Conservation (phyloP, 2,113 vertebrate species). For the rat (Rattus norvegicus) region GRCr8 NC_086025.1:63322501-63323000, state of each 20-base stretch:
- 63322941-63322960: not conserved
- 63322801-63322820: too few species aligned
- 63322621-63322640: not conserved
- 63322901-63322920: not conserved
- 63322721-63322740: not conserved
- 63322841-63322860: not conserved
- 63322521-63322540: not conserved
- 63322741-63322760: not conserved
- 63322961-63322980: not conserved
- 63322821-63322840: not conserved
- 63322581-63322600: not conserved
- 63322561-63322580: not conserved
- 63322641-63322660: not conserved
- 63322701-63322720: not conserved
- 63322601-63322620: not conserved
- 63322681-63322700: not conserved
- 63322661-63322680: not conserved
- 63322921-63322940: not conserved
- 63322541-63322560: not conserved
- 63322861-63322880: not conserved
- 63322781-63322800: too few species aligned
- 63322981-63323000: not conserved
- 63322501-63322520: not conserved
- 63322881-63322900: not conserved
- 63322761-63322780: too few species aligned